Evolutionary conservation across 2,113 vertebrate species (phyloP).

Genomic region (Dicaeum eximium): DNA sequence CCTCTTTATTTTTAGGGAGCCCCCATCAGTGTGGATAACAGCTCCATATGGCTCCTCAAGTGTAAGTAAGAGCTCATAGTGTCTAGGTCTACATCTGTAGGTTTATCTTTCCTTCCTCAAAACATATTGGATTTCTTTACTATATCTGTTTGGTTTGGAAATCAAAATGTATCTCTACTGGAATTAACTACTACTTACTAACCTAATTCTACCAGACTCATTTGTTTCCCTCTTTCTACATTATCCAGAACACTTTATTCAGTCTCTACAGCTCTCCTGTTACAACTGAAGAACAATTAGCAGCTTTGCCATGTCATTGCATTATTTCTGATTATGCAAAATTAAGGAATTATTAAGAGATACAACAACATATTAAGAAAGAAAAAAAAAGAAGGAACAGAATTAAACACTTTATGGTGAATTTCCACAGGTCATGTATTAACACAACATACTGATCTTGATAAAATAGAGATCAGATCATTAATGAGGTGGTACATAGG

Average conservation of each 20-base stretch:
- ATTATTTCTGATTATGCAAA: not conserved
- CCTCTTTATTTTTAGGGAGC: not conserved
- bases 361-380: not conserved
- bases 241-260: not conserved
- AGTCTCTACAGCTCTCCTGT: not conserved
- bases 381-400: not conserved
- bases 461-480: not conserved
- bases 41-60: not conserved
- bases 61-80: not conserved
- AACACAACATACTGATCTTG: not conserved
- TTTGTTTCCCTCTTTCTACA: not conserved
- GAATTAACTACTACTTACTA: not conserved
- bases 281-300: not conserved
- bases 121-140: not conserved
- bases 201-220: not conserved
- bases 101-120: not conserved
- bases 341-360: not conserved
- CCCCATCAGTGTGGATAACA: not conserved
- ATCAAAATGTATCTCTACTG: not conserved
- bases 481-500: not conserved
- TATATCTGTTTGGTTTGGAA: not conserved
- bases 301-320: not conserved
- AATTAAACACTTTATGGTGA: not conserved
- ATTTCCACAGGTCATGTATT: not conserved
- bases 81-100: not conserved